Conservation (phyloP, 2,797 vertebrate genomes). For the Chromobotia macracanthus region DNA sequence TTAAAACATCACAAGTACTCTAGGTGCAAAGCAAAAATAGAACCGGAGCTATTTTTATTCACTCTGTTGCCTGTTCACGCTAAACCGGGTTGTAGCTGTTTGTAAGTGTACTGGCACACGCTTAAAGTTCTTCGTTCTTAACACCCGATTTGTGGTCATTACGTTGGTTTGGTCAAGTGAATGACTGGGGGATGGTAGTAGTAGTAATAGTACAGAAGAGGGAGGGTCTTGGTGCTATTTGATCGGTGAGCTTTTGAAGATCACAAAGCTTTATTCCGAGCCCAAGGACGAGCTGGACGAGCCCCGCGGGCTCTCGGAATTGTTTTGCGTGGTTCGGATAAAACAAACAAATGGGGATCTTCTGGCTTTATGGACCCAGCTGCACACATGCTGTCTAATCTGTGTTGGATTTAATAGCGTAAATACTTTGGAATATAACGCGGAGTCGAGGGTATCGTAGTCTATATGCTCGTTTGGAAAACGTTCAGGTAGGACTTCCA, state of each 20-base stretch:
- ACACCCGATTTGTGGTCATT: constrained; percentile 25
- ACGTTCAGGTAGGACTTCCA: constrained; percentile 42
- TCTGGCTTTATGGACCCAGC: constrained; percentile 32
- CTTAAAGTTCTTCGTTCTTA: constrained; percentile 24
- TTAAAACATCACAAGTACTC: constrained; percentile 61
- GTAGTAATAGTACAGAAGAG: constrained; percentile 63
- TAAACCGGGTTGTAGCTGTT: constrained; percentile 14
- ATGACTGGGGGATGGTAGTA: constrained; percentile 68
- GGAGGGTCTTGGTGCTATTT: constrained; percentile 67
- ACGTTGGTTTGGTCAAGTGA: constrained; percentile 68
- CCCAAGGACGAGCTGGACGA: constrained; percentile 73
- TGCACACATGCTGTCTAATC: constrained; percentile 22
- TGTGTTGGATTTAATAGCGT: constrained; percentile 72
- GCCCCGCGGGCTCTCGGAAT: constrained; percentile 62
- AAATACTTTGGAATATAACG: constrained; percentile 65
- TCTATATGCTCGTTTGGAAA: constrained; percentile 39
- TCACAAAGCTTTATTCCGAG: constrained; percentile 77
- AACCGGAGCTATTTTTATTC: constrained; percentile 39
- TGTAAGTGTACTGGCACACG: background rate
- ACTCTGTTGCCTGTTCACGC: constrained; percentile 23
- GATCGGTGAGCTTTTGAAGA: constrained; percentile 81
- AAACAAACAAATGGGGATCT: constrained; percentile 67
- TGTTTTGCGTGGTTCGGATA: constrained; percentile 64
- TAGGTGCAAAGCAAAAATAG: constrained; percentile 67
- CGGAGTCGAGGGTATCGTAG: constrained; percentile 14